Percentiles rank a stretch among this genome's conserved stretches.
Conservation (phyloP, 30 jellyfish, hydroid and myxozoan genomes). For the Hydractinia echinata region DNA sequence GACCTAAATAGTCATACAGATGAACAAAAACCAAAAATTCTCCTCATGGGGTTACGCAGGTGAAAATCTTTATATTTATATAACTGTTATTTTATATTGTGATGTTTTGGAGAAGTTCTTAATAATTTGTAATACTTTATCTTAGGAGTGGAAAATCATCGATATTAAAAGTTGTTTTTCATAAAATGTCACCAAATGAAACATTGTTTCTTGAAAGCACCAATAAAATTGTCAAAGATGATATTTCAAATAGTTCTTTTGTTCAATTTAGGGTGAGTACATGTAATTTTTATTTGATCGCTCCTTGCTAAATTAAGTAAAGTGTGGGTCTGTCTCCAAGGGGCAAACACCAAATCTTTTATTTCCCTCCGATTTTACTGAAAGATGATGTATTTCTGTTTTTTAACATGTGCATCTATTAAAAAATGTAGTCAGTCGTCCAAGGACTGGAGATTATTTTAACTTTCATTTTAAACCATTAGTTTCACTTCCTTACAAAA, state of each 20-base stretch:
- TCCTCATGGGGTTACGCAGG: constrained; percentile 84
- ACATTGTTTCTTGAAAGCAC: constrained; percentile 88
- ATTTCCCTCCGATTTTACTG: too few species aligned
- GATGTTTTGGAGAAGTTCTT: background rate
- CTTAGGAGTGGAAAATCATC: constrained; percentile 93
- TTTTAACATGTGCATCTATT: too few species aligned
- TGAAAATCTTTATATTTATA: background rate
- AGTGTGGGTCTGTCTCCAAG: too few species aligned
- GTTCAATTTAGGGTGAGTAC: constrained; percentile 82
- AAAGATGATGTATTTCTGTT: too few species aligned
- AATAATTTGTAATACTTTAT: background rate
- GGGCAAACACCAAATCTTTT: too few species aligned
- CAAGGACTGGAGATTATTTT: too few species aligned
- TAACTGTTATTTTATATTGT: background rate
- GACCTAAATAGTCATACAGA: constrained; percentile 62
- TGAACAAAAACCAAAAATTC: constrained; percentile 71
- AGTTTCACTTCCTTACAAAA: too few species aligned
- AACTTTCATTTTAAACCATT: too few species aligned
- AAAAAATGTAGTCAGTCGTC: too few species aligned
- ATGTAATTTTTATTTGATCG: too few species aligned
- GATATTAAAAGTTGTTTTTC: constrained; percentile 82
- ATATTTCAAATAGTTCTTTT: constrained; percentile 82
- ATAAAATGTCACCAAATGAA: constrained; percentile 93
- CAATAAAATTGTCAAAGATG: constrained; percentile 82
- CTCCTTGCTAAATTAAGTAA: too few species aligned